Percentiles rank a stretch among this genome's conserved stretches.
These are phyloP conservation scores for Perca flavescens DNA, from an alignment of 2,113 vertebrate species.

Conservation along the genomic window DNA sequence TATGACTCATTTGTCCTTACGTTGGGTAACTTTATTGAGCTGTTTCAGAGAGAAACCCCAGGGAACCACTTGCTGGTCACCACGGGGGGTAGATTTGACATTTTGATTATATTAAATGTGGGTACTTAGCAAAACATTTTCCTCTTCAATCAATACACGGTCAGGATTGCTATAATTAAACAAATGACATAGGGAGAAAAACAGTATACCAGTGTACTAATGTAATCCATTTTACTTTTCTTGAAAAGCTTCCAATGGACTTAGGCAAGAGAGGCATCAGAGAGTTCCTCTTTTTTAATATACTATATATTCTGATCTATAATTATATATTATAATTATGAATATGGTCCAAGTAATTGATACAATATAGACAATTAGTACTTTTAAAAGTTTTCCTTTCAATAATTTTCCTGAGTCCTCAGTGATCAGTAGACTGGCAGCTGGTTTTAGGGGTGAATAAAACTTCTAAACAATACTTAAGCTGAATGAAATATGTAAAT, in stretches of 20 bases:
- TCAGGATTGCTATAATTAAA: slow-evolving; percentile 11
- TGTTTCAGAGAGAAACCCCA: background rate
- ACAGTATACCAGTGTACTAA: background rate
- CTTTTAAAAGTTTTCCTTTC: background rate
- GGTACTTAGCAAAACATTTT: background rate
- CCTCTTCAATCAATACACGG: background rate
- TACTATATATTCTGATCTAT: background rate
- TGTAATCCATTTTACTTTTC: background rate
- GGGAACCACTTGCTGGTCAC: slow-evolving; percentile 3
- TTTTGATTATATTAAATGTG: slow-evolving; percentile 34
- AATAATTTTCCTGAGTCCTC: background rate
- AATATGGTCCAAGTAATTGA: background rate
- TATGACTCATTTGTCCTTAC: background rate
- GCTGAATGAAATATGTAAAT: slow-evolving; percentile 13
- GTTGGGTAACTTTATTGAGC: background rate
- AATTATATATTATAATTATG: too few relatives aligned
- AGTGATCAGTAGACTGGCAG: background rate
- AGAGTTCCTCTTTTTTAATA: background rate
- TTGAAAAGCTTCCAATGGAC: background rate
- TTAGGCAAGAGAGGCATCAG: background rate
- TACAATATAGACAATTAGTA: background rate
- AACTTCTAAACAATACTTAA: background rate
- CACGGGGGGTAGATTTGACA: slow-evolving; percentile 15
- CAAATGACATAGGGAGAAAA: background rate
- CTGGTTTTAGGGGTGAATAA: background rate